These are phyloP conservation scores for Beroe forskalii DNA, from an alignment of 37 sponge, comb jelly and placozoan genomes.

Conservation along the genomic window DNA sequence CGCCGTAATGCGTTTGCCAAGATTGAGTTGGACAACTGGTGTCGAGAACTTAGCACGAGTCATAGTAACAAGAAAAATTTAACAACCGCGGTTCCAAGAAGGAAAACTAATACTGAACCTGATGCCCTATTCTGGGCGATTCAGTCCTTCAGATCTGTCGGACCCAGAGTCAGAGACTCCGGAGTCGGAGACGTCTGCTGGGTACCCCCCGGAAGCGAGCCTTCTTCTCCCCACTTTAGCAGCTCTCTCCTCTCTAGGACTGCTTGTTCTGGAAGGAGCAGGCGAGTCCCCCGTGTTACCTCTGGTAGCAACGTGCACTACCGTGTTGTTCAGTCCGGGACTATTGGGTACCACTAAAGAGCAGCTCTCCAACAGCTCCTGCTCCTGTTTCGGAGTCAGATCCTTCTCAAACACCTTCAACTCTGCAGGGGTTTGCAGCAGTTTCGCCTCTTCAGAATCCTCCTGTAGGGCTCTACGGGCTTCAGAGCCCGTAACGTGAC, in stretches of 20 bases:
- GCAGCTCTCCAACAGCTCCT: neutral
- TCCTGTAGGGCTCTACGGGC: too few relatives aligned
- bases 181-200: constrained; percentile 10
- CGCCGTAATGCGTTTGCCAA: neutral
- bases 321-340: neutral
- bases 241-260: neutral
- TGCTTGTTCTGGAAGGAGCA: neutral
- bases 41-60: neutral
- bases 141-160: neutral
- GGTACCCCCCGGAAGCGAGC: neutral
- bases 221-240: neutral
- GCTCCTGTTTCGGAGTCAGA: neutral
- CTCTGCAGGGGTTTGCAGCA: neutral
- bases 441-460: neutral
- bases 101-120: neutral
- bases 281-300: too few relatives aligned
- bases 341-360: neutral
- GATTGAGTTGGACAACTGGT: neutral
- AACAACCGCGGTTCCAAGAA: too few relatives aligned
- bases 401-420: neutral
- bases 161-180: too few relatives aligned
- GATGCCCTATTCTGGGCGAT: neutral
- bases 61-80: too few relatives aligned
- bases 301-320: too few relatives aligned
- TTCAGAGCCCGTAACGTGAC: neutral